Conservation (phyloP, 2,113 vertebrate genomes). For the Cheilinus undulatus region DNA sequence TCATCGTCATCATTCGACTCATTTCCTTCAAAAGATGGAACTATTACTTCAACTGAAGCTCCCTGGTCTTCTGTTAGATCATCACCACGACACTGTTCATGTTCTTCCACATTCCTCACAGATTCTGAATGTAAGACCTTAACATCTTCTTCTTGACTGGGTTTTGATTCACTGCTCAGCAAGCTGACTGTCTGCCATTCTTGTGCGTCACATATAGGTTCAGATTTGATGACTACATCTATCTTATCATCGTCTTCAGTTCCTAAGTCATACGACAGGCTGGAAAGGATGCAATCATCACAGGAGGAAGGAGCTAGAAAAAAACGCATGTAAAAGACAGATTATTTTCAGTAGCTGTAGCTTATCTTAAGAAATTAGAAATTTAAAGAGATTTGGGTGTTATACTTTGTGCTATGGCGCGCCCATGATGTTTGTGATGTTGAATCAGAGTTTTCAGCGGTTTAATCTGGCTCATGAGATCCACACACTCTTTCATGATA, state of each 20-base stretch:
- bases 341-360: neutral
- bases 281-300: conserved; percentile 35
- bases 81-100: neutral
- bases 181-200: neutral
- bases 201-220: neutral
- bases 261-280: conserved; percentile 21
- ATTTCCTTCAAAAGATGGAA: conserved; percentile 36
- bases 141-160: neutral
- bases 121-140: neutral
- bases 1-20: conserved; percentile 8
- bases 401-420: conserved; percentile 16
- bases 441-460: conserved; percentile 46
- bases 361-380: neutral
- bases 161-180: neutral
- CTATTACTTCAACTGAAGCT: conserved; percentile 34
- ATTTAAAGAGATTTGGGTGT: neutral
- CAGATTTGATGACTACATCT: neutral
- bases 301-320: conserved; percentile 8
- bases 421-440: conserved; percentile 40
- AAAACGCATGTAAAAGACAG: neutral
- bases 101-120: neutral
- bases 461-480: conserved; percentile 43
- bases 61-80: conserved; percentile 7
- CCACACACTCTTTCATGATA: conserved; percentile 47
- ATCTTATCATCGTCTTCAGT: neutral